Conservation (phyloP, 2,888 invertebrate genomes). For the Drosophila flavopinicola region DNA sequence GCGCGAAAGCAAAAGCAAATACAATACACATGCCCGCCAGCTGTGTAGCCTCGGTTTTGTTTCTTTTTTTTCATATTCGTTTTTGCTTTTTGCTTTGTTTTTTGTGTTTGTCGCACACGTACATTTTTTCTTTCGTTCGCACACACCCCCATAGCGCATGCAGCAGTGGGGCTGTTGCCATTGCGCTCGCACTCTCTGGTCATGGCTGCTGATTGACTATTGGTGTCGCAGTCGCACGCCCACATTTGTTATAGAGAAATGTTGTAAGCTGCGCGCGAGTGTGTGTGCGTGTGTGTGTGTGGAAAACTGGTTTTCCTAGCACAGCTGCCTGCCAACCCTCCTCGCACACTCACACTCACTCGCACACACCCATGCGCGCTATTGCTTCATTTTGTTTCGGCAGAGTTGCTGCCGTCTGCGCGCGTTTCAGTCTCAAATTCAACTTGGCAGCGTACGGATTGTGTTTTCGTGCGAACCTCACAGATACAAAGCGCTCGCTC, state of each 20-base stretch:
- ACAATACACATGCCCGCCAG: constrained; percentile 78
- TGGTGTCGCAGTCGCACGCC: constrained; percentile 47
- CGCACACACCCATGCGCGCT: constrained; percentile 57
- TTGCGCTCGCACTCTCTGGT: constrained; percentile 45
- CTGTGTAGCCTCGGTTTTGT: constrained; percentile 75
- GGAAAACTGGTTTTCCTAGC: constrained; percentile 63
- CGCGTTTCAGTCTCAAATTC: constrained; percentile 63
- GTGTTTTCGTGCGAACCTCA: constrained; percentile 11
- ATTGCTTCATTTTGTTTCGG: constrained; percentile 71
- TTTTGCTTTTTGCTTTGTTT: constrained; percentile 20
- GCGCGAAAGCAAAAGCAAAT: constrained; percentile 62
- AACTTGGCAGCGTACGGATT: constrained; percentile 67
- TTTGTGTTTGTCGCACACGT: constrained; percentile 13
- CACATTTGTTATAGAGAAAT: constrained; percentile 71
- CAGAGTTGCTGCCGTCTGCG: constrained; percentile 66
- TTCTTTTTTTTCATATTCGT: constrained; percentile 43
- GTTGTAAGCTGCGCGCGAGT: constrained; percentile 39
- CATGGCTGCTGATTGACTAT: constrained; percentile 9
- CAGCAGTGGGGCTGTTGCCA: constrained; percentile 32
- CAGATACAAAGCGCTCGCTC: constrained; percentile 9
- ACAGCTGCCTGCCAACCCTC: constrained; percentile 59
- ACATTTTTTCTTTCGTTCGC: constrained; percentile 64
- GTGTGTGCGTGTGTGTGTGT: constrained; percentile 26
- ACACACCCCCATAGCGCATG: constrained; percentile 64
- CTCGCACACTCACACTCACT: constrained; percentile 23